phyloP scores from a whole-genome alignment of 2,888 invertebrate genomes.

The Cheilosia scutellata region DNA sequence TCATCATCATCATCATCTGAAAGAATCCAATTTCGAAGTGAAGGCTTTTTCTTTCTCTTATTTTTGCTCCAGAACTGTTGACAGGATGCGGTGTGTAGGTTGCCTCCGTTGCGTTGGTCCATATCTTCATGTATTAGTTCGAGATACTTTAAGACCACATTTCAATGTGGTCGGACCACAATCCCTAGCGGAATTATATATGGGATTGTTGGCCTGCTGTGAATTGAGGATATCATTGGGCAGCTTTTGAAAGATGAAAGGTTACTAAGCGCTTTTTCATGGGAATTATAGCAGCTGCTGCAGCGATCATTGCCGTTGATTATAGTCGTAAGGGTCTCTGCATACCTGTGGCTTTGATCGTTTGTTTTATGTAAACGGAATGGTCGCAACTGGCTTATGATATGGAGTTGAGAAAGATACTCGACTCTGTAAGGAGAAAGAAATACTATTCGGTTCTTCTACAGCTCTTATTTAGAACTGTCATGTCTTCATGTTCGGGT shows the following conservation, averaged over 20 bases:
- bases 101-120: background rate
- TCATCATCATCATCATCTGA: background rate
- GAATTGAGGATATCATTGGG: slow-evolving; percentile 8
- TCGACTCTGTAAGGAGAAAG: too few species aligned
- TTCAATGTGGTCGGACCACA: slow-evolving; percentile 40
- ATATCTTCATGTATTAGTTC: slow-evolving; percentile 5
- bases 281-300: slow-evolving; percentile 21
- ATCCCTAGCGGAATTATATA: slow-evolving; percentile 19
- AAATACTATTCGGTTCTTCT: too few species aligned
- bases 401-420: too few species aligned
- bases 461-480: too few species aligned
- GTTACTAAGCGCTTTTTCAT: slow-evolving; percentile 9
- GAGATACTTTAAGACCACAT: slow-evolving; percentile 34
- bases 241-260: slow-evolving; percentile 25
- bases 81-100: slow-evolving; percentile 24
- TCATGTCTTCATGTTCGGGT: too few species aligned
- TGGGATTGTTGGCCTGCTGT: background rate
- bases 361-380: background rate
- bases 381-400: too few species aligned
- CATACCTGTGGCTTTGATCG: background rate
- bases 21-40: slow-evolving; percentile 21
- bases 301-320: background rate
- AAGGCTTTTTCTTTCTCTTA: background rate
- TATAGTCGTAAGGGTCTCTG: background rate
- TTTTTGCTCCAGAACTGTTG: slow-evolving; percentile 15